Base-by-base conservation (phyloP, 2,888 invertebrate genomes). In the Euspilapteryx auroguttella region DNA sequence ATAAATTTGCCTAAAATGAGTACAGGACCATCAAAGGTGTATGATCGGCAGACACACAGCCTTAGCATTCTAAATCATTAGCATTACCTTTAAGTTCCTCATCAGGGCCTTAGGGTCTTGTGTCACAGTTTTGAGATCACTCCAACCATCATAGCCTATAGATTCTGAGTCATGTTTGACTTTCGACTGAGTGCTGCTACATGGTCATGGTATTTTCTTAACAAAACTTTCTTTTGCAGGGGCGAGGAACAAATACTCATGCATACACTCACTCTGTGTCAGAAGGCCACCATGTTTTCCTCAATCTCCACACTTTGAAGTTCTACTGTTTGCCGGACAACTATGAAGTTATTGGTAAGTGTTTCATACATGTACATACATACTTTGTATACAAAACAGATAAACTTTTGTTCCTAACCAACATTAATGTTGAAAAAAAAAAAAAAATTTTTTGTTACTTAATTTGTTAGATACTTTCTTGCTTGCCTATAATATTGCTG, bases 311-410 rank as follows among this genome's bases (percentile, higher is more conserved):
- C 43, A 97, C 98, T 0, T 76, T 99, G 34, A 92, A 94, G 53
- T 99, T 99, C 68, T 99, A 99, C 64, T 99, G 99, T 55, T 77
- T 99, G 34, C 99, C 99, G 1, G 99, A 99, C 55, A 99, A 99
- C 63, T 99, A 99, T 76, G 96, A 99, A 80, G 94, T 99, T 42
- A 92, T 97, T 44, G 95, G 94, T 86, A 79, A 80, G 58, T 48
- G 10, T 23, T 9, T 20, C 21, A 15, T 21, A 21, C 24, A 27
- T 5, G 26, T 21, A 12, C 12, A 26, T 7, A 4, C 12, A 9
- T 12, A 20, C 8, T 3, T 3, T n/a, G n/a, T n/a, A n/a, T n/a
- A n/a, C n/a, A n/a, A n/a, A n/a, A n/a, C n/a, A n/a, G n/a, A n/a
- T n/a, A n/a, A n/a, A n/a, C n/a, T n/a, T n/a, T n/a, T n/a, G n/a